phyloP scores from a whole-genome alignment of 2,797 vertebrate species.

The Prunella strophiata region DNA sequence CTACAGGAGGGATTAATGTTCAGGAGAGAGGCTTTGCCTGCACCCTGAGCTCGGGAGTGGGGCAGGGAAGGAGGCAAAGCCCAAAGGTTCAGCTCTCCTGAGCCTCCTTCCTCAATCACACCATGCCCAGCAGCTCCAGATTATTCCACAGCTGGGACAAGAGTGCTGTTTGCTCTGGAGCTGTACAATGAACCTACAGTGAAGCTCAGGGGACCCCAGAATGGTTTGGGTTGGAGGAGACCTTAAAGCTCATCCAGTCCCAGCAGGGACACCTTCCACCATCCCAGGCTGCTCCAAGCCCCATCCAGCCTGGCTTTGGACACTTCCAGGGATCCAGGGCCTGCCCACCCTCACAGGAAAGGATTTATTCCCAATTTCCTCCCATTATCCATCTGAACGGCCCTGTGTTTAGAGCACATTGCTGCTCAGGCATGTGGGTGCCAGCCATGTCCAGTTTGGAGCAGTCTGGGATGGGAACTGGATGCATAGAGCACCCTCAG shows the following conservation, averaged over 20 bases:
- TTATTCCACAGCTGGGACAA: not conserved
- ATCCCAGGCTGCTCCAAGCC: fast-evolving
- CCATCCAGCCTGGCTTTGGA: fast-evolving
- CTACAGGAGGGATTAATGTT: not conserved
- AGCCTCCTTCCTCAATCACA: not conserved
- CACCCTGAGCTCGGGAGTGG: fast-evolving
- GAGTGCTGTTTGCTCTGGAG: not conserved
- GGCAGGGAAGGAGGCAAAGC: not conserved
- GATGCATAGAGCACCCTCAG: fast-evolving
- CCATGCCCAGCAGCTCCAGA: fast-evolving
- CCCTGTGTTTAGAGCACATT: fast-evolving
- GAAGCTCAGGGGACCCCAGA: not conserved
- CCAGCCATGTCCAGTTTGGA: fast-evolving
- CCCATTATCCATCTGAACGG: not conserved
- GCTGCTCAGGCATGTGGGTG: not conserved
- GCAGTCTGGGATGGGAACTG: not conserved
- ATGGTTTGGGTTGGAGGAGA: not conserved
- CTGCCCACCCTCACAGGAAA: fast-evolving
- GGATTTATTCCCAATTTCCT: not conserved
- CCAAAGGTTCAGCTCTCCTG: not conserved
- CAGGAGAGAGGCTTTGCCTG: not conserved
- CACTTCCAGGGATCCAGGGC: not conserved
- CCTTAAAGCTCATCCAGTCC: not conserved
- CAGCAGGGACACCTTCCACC: not conserved
- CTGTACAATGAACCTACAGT: not conserved